Evolutionary conservation across 2,797 vertebrate species (phyloP).

Genomic region (Channa striata): DNA sequence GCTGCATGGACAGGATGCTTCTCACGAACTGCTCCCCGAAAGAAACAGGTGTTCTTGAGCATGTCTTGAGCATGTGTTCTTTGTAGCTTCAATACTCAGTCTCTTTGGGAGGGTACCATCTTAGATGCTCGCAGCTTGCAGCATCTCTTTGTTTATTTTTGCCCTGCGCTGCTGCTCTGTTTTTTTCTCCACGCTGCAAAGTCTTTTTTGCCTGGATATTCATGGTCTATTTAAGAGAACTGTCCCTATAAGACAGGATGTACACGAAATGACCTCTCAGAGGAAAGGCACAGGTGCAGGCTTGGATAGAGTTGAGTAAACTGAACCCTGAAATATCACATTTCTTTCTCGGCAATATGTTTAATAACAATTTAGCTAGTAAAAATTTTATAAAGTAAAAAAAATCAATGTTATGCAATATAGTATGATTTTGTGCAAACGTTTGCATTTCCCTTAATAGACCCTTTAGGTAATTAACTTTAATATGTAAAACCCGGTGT

Average conservation of each 20-base stretch:
- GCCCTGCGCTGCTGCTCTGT: too few relatives aligned
- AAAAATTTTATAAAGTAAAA: too few relatives aligned
- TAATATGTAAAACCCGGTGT: too few relatives aligned
- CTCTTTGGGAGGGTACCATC: slow-evolving; percentile 50
- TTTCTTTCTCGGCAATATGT: too few relatives aligned
- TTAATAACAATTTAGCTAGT: too few relatives aligned
- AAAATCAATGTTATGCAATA: too few relatives aligned
- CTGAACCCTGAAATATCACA: too few relatives aligned
- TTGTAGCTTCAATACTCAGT: slow-evolving; percentile 46
- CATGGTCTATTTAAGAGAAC: slow-evolving; percentile 48
- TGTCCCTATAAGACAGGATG: slow-evolving; percentile 46
- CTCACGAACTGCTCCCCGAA: slow-evolving; percentile 53
- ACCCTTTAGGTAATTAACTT: too few relatives aligned
- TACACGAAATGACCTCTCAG: slow-evolving; percentile 60
- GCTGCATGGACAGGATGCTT: slow-evolving; percentile 42
- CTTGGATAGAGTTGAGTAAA: too few relatives aligned
- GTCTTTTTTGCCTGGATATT: slow-evolving; percentile 36
- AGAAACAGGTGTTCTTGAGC: slow-evolving; percentile 76
- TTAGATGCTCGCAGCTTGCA: slow-evolving; percentile 49
- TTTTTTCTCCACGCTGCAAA: slow-evolving; percentile 43
- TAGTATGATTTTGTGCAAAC: too few relatives aligned
- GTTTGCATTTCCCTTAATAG: too few relatives aligned
- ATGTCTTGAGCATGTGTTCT: slow-evolving; percentile 68
- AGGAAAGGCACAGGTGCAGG: slow-evolving; percentile 57
- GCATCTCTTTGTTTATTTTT: slow-evolving; percentile 14